These are phyloP conservation scores for Hydropotes inermis DNA, from an alignment of 2,113 vertebrate species.

Conservation along the genomic window DNA sequence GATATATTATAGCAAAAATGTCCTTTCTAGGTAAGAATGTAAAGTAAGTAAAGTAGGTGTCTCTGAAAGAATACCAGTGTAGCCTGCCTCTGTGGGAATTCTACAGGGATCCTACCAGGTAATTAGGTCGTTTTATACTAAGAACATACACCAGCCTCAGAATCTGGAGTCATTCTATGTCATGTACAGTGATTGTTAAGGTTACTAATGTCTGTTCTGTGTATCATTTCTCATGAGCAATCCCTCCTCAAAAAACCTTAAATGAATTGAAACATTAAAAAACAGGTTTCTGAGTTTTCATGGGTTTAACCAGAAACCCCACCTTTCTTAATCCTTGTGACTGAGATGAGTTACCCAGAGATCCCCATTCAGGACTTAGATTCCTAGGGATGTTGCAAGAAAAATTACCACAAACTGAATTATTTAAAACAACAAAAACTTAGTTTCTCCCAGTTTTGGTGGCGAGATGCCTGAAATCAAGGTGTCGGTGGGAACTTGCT, in stretches of 20 bases:
- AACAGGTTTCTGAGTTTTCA: conserved; percentile 15
- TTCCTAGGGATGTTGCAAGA: not conserved
- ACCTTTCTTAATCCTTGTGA: not conserved
- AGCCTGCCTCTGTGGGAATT: not conserved
- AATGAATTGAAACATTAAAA: not conserved
- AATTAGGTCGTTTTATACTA: conserved; percentile 16
- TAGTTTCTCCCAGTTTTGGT: not conserved
- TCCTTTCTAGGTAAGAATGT: not conserved
- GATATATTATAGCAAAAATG: conserved; percentile 1
- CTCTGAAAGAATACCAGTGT: conserved; percentile 22
- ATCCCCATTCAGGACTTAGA: not conserved
- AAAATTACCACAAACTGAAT: not conserved
- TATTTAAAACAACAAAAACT: not conserved
- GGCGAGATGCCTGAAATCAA: not conserved
- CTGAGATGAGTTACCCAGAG: not conserved
- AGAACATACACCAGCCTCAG: not conserved
- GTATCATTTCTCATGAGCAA: not conserved
- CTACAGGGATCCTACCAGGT: not conserved
- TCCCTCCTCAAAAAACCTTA: not conserved
- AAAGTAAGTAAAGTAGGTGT: not conserved
- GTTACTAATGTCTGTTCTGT: not conserved
- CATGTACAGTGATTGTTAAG: not conserved
- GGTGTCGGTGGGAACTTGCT: too few species aligned
- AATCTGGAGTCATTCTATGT: not conserved
- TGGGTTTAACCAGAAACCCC: not conserved